phyloP scores from a whole-genome alignment of 2,113 vertebrate species.

The Pandion haliaetus region DNA sequence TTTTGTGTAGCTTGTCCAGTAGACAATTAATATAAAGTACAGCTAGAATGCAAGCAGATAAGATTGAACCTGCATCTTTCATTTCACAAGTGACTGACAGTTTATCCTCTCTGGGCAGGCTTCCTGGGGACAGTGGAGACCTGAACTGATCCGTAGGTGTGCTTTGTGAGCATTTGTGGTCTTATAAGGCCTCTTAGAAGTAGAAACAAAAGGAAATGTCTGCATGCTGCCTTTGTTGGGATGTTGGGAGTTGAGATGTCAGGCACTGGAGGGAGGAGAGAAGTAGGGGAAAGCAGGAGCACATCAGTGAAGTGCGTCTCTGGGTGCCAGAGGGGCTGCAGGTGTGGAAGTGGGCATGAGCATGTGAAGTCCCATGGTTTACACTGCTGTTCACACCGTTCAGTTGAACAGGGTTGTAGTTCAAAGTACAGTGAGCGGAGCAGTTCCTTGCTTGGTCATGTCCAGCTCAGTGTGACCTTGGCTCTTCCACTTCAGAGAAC shows the following conservation, averaged over 20 bases:
- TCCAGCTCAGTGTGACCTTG: not conserved
- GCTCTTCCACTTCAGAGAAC: not conserved
- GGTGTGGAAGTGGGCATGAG: not conserved
- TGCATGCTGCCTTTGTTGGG: not conserved
- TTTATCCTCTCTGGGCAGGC: not conserved
- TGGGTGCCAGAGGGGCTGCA: not conserved
- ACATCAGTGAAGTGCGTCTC: rapidly evolving
- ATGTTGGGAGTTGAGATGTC: not conserved
- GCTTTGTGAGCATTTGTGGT: not conserved
- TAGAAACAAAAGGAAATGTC: not conserved
- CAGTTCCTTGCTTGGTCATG: not conserved
- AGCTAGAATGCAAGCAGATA: not conserved
- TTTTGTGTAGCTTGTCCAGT: not conserved
- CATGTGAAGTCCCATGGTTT: no score
- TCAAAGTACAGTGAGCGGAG: not conserved
- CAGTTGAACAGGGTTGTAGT: not conserved
- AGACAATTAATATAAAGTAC: not conserved
- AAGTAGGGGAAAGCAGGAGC: not conserved
- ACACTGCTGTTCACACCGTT: not conserved
- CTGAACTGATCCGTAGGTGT: not conserved
- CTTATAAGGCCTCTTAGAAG: not conserved
- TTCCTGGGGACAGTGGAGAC: not conserved
- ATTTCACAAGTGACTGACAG: not conserved
- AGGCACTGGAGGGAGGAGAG: not conserved
- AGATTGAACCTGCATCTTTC: not conserved